A percentile compares a stretch with the other conserved stretches of the same genome.
Evolutionary conservation across 2,113 vertebrate species (phyloP).

Genomic region (Columba livia): DNA sequence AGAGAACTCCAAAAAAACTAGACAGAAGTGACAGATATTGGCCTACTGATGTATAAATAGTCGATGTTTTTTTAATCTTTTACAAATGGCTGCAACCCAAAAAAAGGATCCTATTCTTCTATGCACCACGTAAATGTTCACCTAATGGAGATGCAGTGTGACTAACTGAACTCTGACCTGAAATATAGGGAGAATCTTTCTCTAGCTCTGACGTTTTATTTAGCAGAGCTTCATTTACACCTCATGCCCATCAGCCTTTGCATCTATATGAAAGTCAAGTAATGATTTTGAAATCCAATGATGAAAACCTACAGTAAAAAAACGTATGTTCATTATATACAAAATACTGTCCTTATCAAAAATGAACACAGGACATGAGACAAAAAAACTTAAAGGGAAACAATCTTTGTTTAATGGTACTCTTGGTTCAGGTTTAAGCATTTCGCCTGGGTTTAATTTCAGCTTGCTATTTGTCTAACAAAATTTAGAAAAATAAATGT

Average conservation of each 20-base stretch:
- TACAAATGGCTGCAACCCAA: background rate
- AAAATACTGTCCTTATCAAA: background rate
- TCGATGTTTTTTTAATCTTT: background rate
- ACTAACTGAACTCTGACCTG: background rate
- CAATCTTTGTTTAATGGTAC: background rate
- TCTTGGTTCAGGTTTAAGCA: background rate
- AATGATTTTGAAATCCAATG: background rate
- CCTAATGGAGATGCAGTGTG: rapidly evolving
- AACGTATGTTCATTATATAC: background rate
- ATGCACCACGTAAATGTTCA: background rate
- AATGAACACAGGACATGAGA: background rate
- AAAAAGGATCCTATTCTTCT: background rate
- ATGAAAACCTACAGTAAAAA: background rate
- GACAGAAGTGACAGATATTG: background rate
- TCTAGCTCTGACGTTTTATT: background rate
- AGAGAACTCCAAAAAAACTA: background rate
- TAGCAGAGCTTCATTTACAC: background rate
- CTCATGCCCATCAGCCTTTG: background rate
- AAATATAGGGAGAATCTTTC: background rate
- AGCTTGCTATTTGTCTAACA: background rate
- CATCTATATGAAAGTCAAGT: background rate
- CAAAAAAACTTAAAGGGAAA: background rate
- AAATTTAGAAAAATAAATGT: background rate
- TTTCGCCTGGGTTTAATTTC: background rate
- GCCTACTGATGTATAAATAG: background rate